Evolutionary conservation across 1,140 invertebrate species (phyloP).

Genomic region (Drosophila novamexicana): DNA sequence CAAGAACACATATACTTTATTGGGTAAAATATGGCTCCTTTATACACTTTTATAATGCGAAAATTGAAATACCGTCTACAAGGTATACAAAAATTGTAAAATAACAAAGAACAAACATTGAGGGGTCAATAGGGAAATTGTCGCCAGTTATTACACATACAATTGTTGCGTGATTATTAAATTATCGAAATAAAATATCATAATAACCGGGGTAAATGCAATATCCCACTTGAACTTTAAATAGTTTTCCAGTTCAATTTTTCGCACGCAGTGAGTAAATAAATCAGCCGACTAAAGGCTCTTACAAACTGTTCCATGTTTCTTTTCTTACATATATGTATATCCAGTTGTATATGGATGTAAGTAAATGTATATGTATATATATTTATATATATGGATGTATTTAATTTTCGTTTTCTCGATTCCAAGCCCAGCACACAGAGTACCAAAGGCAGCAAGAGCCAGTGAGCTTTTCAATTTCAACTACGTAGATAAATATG

Average conservation of each 20-base stretch:
- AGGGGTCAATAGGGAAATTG: conserved; percentile 51
- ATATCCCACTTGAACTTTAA: conserved; percentile 62
- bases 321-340: conserved; percentile 2
- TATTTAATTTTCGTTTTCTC: conserved; percentile 75
- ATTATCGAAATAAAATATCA: conserved; percentile 24
- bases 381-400: conserved; percentile 40
- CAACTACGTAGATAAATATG: conserved; percentile 77
- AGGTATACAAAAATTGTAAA: conserved; percentile 12
- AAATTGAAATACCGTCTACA: background rate
- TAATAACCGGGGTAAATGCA: conserved; percentile 43
- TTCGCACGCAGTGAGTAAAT: conserved; percentile 64
- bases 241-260: conserved; percentile 75
- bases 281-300: conserved; percentile 67
- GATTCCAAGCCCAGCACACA: conserved; percentile 38
- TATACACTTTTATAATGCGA: background rate
- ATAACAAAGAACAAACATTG: conserved; percentile 42
- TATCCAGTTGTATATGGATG: background rate
- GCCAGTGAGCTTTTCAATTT: conserved; percentile 72
- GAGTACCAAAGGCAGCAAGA: conserved; percentile 6
- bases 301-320: conserved; percentile 33
- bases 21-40: too few species aligned
- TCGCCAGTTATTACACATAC: conserved; percentile 26
- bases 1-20: too few species aligned
- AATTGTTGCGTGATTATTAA: conserved; percentile 35
- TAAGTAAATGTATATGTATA: background rate